These are phyloP conservation scores for Lordiphosa collinella DNA, from an alignment of 1,140 invertebrate genomes.

Conservation along the genomic window DNA sequence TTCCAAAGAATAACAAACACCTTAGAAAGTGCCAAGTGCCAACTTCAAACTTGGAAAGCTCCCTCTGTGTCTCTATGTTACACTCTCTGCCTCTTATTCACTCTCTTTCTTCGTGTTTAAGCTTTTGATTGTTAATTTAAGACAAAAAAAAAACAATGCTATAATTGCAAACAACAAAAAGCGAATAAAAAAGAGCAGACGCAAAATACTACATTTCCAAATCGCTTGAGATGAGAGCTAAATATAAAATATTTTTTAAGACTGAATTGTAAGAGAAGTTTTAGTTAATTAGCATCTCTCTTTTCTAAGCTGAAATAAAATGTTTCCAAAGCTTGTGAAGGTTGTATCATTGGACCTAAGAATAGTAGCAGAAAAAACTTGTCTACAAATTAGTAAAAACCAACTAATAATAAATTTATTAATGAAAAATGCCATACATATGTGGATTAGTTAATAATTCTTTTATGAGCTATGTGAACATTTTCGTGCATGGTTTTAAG, in stretches of 20 bases:
- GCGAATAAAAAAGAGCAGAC: conserved; percentile 39
- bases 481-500: background rate
- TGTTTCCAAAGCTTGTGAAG: conserved; percentile 27
- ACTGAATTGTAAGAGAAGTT: conserved; percentile 18
- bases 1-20: conserved; percentile 42
- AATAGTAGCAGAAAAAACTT: conserved; percentile 26
- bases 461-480: conserved; percentile 3
- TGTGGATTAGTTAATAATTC: conserved; percentile 20
- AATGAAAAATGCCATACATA: conserved; percentile 3
- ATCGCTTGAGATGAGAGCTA: conserved; percentile 29
- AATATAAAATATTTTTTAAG: conserved; percentile 30
- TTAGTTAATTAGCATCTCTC: conserved; percentile 44
- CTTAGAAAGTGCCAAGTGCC: conserved; percentile 59
- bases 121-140: conserved; percentile 57
- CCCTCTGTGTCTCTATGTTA: conserved; percentile 12
- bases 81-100: conserved; percentile 10
- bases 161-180: conserved; percentile 55
- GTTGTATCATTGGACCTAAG: conserved; percentile 22
- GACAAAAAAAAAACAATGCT: conserved; percentile 53
- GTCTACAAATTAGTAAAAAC: conserved; percentile 49
- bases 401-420: conserved; percentile 22
- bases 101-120: conserved; percentile 13
- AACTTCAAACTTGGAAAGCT: conserved; percentile 20
- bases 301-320: conserved; percentile 20
- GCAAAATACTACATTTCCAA: conserved; percentile 56